Evolutionary conservation across 1,140 invertebrate genomes (phyloP), one percentile per base, ranked within the genome.

Genomic region (Dendrolimus punctatus): DNA sequence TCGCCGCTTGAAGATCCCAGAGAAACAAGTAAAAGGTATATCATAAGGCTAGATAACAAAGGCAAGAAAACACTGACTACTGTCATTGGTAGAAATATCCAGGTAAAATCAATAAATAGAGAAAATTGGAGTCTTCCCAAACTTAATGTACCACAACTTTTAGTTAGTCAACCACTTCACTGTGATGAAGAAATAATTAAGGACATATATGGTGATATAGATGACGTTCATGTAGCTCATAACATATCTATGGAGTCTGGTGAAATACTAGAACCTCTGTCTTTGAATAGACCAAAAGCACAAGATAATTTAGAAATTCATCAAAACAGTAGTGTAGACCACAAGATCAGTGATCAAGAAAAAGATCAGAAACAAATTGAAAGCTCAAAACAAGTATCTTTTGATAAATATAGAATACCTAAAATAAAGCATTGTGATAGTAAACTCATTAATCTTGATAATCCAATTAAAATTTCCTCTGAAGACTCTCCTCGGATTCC

Each of bases 1-100:
- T 60, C 52, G 38, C 53, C 62, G 10, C 49, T 77, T 6, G 76
- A 79, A 37, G 80, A 82, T 62, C 80, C 81, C 8, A 68, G 80
- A 64, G 39, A 70, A 40, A 60, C 55, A 23, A 80, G 73, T 60
- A 74, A 73, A 39, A 74, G 71, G 58, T 83, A 83, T 70, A 43
- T 66, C 6, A 43, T 76, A 46, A 52, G 60, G 8, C 64, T 45
- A n/a, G 52, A 65, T 42, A 55, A 60, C 39, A 48, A 53, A 41
- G 67, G 65, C 10, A 66, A 65, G 49, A 43, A 39, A 42, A 49
- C 55, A 40, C 63, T 78, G 47, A 58, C 64, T 40, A 71, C 73
- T 50, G 47, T 53, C 39, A 53, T 39, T 46, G 64, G 62, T 47
- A 62, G 55, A 52, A 49, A 74, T 66, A 45, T 82, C 41, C 59